These are phyloP conservation scores for Chauna torquata DNA, from an alignment of 2,113 vertebrate species.

Conservation along the genomic window DNA sequence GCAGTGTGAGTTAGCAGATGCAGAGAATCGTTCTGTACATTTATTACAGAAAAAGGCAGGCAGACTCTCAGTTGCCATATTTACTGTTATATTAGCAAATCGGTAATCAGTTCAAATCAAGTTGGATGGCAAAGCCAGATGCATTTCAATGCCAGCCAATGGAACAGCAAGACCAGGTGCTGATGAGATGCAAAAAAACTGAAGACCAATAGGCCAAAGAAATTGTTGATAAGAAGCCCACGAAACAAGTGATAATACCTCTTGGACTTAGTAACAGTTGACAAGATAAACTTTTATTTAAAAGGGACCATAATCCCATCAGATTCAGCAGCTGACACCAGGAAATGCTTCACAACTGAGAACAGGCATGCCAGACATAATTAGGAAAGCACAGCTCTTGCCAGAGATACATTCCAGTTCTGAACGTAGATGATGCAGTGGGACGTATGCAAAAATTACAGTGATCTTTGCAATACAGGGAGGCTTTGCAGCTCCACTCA, in stretches of 20 bases:
- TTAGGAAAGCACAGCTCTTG: background rate
- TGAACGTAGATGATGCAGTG: background rate
- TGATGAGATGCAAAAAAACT: background rate
- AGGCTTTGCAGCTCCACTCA: background rate
- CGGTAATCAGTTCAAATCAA: constrained; percentile 27
- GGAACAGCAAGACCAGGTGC: background rate
- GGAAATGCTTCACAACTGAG: constrained; percentile 11
- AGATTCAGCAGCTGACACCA: constrained; percentile 12
- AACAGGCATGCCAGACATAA: constrained; percentile 10
- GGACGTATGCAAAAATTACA: constrained; percentile 16
- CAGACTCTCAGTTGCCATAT: background rate
- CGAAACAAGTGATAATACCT: background rate
- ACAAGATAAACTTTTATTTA: constrained; percentile 4
- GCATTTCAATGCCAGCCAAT: background rate
- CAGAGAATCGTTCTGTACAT: background rate
- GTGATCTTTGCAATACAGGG: background rate
- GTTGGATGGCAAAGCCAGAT: background rate
- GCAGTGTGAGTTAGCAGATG: constrained; percentile 3
- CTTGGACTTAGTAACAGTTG: background rate
- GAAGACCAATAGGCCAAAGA: background rate
- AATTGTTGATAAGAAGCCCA: background rate
- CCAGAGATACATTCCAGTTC: constrained; percentile 34
- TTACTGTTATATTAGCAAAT: constrained; percentile 14
- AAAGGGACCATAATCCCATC: background rate
- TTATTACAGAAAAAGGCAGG: constrained; percentile 4